A percentile compares a stretch with the other conserved stretches of the same genome.
Conservation (phyloP, 2,113 vertebrate species). For the Dasyornis broadbenti region DNA sequence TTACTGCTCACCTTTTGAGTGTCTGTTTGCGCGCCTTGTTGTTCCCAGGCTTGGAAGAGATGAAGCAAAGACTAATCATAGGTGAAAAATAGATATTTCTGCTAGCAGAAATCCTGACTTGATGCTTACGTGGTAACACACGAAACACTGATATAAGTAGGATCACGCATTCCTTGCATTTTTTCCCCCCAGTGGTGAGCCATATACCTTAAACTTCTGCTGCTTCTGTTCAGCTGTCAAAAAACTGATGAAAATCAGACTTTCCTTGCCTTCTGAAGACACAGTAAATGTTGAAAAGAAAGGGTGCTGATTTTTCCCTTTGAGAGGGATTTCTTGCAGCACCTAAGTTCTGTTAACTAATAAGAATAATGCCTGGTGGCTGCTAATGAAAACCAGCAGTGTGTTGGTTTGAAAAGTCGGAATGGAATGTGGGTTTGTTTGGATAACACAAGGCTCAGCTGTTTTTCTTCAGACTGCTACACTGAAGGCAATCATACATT, state of each 20-base stretch:
- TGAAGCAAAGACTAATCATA: background rate
- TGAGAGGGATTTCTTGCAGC: background rate
- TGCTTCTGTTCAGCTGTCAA: background rate
- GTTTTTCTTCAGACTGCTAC: conserved; percentile 31
- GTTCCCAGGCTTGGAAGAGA: background rate
- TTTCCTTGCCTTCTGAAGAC: background rate
- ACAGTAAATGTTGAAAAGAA: background rate
- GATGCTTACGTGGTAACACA: background rate
- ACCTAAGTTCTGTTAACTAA: background rate
- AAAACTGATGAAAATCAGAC: background rate
- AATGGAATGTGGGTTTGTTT: conserved; percentile 49
- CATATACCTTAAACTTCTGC: background rate
- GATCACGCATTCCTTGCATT: background rate
- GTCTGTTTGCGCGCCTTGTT: background rate
- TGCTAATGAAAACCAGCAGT: conserved; percentile 42
- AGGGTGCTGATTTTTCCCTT: background rate
- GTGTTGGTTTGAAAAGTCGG: conserved; percentile 7
- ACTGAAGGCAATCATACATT: background rate
- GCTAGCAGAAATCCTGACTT: background rate
- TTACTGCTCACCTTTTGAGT: background rate
- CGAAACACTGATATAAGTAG: background rate
- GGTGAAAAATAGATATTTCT: background rate
- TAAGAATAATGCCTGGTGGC: background rate
- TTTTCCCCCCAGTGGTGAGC: background rate
- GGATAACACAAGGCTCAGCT: conserved; percentile 9